A percentile compares a stretch with the other conserved stretches of the same genome.
Evolutionary conservation across 2,888 invertebrate genomes (phyloP).

Genomic region (Folsomia candida): DNA sequence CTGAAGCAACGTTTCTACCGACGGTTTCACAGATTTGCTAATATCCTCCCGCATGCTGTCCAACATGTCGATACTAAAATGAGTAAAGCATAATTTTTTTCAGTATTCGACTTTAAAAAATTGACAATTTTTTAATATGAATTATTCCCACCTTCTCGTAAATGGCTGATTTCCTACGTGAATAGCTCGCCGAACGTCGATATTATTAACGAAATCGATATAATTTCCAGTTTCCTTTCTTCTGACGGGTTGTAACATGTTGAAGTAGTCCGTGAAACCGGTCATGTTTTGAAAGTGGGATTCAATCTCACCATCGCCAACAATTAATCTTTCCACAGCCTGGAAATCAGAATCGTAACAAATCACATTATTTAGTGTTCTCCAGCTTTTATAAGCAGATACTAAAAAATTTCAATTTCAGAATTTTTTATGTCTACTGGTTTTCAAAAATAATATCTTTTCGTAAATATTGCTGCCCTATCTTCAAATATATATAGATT

Average conservation of each 20-base stretch:
- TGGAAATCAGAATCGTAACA: too few species aligned
- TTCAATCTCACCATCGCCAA: constrained; percentile 35
- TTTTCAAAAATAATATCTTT: background rate
- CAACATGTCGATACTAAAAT: constrained; percentile 61
- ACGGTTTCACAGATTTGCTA: constrained; percentile 74
- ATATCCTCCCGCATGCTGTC: constrained; percentile 69
- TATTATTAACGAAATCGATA: constrained; percentile 33
- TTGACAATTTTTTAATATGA: too few species aligned
- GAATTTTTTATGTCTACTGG: background rate
- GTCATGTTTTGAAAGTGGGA: constrained; percentile 45
- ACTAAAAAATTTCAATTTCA: background rate
- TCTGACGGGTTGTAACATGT: constrained; percentile 35
- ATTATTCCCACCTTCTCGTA: constrained; percentile 33
- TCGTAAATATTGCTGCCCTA: too few species aligned
- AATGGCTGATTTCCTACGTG: constrained; percentile 55
- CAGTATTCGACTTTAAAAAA: too few species aligned
- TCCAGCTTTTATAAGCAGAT: too few species aligned
- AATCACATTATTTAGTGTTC: too few species aligned
- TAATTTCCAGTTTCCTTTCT: constrained; percentile 40
- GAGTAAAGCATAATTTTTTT: too few species aligned
- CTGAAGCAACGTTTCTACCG: constrained; percentile 65
- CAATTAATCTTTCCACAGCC: constrained; percentile 40
- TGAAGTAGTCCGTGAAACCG: constrained; percentile 41
- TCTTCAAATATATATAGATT: too few species aligned
- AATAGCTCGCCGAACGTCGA: constrained; percentile 48